Conservation (phyloP, 37 sponge, comb jelly and placozoan species). For the Aphrocallistes beatrix region DNA sequence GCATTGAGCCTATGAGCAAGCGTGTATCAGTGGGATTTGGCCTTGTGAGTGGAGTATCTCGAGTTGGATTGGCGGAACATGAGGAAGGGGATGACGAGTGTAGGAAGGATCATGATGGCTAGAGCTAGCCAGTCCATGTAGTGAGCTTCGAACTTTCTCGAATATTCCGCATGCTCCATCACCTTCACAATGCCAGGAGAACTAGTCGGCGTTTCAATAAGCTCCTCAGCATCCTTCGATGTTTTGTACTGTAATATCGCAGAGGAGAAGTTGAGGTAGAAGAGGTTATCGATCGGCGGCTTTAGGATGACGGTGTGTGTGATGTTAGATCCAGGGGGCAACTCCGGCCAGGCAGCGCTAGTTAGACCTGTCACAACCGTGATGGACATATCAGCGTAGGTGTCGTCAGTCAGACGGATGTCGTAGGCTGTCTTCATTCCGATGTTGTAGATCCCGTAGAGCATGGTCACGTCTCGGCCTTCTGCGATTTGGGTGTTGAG, state of each 20-base stretch:
- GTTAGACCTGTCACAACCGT: background rate
- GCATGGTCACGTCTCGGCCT: conserved; percentile 67
- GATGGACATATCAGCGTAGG: background rate
- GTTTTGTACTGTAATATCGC: conserved; percentile 46
- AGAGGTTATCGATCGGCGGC: conserved; percentile 32
- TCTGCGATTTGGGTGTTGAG: conserved; percentile 63
- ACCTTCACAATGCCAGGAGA: conserved; percentile 50
- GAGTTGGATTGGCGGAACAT: conserved; percentile 27
- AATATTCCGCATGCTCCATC: conserved; percentile 37
- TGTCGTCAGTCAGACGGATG: background rate
- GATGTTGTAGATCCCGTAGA: conserved; percentile 62
- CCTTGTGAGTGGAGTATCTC: background rate
- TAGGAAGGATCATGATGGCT: conserved; percentile 58
- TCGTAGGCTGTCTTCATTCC: conserved; percentile 47
- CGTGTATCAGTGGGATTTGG: background rate
- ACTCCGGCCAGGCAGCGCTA: background rate
- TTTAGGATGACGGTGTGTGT: conserved; percentile 57
- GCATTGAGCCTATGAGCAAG: no score
- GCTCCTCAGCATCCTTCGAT: background rate
- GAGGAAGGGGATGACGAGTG: conserved; percentile 64
- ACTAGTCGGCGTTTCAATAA: conserved; percentile 32
- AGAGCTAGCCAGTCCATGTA: conserved; percentile 76
- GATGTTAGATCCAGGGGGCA: conserved; percentile 34
- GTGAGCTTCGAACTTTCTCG: conserved; percentile 43
- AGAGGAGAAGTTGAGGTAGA: conserved; percentile 57